A percentile compares a stretch with the other conserved stretches of the same genome.
phyloP scores from a whole-genome alignment of 2,113 vertebrate species.

The Capra hircus region DNA sequence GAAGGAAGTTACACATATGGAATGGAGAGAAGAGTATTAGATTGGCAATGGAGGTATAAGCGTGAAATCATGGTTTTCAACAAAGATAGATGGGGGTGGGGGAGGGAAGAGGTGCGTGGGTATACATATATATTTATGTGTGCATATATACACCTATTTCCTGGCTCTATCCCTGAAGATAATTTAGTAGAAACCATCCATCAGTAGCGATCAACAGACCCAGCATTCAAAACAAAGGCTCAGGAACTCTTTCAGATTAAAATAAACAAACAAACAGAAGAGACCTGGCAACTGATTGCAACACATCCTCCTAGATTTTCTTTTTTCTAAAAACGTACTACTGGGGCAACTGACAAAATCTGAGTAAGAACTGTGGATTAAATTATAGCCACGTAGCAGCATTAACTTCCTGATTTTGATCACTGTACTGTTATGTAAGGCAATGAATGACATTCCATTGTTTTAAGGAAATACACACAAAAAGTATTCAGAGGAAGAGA shows the following conservation, averaged over 20 bases:
- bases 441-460: neutral
- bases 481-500: neutral
- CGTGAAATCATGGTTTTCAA: neutral
- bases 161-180: neutral
- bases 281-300: neutral
- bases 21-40: neutral
- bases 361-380: neutral
- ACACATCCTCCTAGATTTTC: neutral
- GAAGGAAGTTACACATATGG: neutral
- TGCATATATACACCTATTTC: neutral
- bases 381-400: neutral
- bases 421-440: neutral
- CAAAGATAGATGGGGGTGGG: neutral
- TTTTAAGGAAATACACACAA: neutral
- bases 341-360: neutral
- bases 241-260: neutral
- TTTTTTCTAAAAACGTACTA: neutral
- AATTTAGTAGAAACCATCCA: neutral
- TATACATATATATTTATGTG: neutral
- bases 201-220: neutral
- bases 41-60: neutral
- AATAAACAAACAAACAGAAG: neutral
- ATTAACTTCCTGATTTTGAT: neutral
- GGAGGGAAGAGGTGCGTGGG: neutral
- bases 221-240: neutral